A percentile compares a stretch with the other conserved stretches of the same genome.
These are phyloP conservation scores for Bradysia coprophila DNA, from an alignment of 1,140 invertebrate species.

Conservation along the genomic window DNA sequence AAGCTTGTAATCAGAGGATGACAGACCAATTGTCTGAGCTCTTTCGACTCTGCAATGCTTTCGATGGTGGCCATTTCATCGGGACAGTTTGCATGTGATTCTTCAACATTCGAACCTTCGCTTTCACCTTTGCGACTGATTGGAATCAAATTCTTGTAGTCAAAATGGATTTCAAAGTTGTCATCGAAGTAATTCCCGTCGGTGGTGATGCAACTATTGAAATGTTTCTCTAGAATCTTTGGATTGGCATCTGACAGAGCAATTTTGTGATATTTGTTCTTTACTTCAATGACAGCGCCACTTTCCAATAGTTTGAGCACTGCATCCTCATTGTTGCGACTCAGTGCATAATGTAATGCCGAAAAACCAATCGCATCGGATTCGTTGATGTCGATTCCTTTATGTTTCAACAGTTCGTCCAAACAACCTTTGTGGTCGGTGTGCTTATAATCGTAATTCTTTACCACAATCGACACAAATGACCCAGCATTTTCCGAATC, in stretches of 20 bases:
- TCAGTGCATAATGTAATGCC: slow-evolving; percentile 63
- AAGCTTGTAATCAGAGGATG: too few species aligned
- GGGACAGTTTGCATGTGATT: too few species aligned
- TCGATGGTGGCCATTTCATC: too few species aligned
- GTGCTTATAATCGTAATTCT: slow-evolving; percentile 29
- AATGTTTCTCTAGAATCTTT: too few species aligned
- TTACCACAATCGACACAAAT: slow-evolving; percentile 35
- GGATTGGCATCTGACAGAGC: too few species aligned
- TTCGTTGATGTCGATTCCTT: slow-evolving; percentile 39
- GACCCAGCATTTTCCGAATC: slow-evolving; percentile 25
- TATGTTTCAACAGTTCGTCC: slow-evolving; percentile 28
- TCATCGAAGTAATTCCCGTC: slow-evolving; percentile 36
- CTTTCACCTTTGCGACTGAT: slow-evolving; percentile 22
- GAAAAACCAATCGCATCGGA: slow-evolving; percentile 52
- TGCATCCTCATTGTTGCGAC: slow-evolving; percentile 36
- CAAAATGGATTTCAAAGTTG: slow-evolving; percentile 47
- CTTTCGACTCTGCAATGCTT: too few species aligned
- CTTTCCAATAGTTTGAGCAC: slow-evolving; percentile 38
- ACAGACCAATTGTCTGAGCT: too few species aligned
- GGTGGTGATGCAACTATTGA: too few species aligned
- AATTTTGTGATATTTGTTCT: too few species aligned
- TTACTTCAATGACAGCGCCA: too few species aligned
- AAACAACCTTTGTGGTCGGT: too few species aligned
- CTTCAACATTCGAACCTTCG: slow-evolving; percentile 21
- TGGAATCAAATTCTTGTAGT: slow-evolving; percentile 49